Evolutionary conservation across 2,888 invertebrate genomes (phyloP).

Genomic region (Atethmia centrago): DNA sequence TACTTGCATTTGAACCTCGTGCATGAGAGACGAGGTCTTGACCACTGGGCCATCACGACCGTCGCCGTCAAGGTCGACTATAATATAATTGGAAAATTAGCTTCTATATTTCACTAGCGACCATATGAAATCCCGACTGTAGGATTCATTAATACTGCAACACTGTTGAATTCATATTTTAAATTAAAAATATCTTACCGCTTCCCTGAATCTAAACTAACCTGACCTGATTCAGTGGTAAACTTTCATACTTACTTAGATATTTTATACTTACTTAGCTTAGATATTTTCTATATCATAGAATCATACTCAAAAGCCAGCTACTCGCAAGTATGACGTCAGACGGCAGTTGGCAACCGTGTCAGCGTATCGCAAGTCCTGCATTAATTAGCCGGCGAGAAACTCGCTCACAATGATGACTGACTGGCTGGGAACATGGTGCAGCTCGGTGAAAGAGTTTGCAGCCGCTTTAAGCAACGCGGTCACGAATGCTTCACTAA

Average conservation of each 20-base stretch:
- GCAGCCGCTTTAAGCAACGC: constrained; percentile 20
- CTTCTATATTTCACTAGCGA: not conserved
- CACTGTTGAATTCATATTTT: not conserved
- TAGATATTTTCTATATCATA: not conserved
- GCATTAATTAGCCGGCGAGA: constrained; percentile 61
- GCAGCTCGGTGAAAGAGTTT: constrained; percentile 23
- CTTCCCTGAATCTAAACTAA: not conserved
- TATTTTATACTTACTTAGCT: not conserved
- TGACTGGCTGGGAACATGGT: constrained; percentile 33
- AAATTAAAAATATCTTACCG: not conserved
- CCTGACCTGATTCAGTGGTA: not conserved
- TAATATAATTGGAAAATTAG: not conserved
- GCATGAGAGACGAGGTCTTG: too few species aligned
- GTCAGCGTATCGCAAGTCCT: constrained; percentile 42
- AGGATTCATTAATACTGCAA: not conserved
- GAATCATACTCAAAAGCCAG: constrained; percentile 4
- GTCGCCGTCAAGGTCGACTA: too few species aligned
- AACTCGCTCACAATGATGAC: constrained; percentile 43
- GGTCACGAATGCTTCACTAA: not conserved
- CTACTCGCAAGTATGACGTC: constrained; percentile 42
- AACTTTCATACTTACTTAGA: not conserved
- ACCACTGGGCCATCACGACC: too few species aligned
- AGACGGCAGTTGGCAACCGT: constrained; percentile 27
- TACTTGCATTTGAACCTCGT: too few species aligned
- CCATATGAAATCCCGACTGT: not conserved